These are phyloP conservation scores for Trachelipus rathkii DNA, from an alignment of 1,140 invertebrate genomes.

Conservation along the genomic window DNA sequence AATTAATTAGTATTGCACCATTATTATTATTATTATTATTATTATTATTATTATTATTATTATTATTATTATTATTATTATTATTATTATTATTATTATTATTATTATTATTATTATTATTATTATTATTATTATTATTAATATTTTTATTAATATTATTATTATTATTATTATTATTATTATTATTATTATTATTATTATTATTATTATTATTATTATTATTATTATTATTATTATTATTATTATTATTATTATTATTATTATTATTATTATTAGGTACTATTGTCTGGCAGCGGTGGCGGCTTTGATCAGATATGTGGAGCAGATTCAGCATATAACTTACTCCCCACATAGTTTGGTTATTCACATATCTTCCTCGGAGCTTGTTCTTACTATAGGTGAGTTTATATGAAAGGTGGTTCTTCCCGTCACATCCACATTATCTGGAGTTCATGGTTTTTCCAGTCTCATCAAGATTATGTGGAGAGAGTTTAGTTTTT, in stretches of 20 bases:
- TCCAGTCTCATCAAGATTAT: no score
- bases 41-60: no score
- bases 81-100: no score
- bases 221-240: no score
- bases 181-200: not conserved
- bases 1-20: no score
- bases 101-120: no score
- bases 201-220: no score
- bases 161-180: not conserved
- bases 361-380: slow-evolving; percentile 73
- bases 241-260: not conserved
- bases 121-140: no score
- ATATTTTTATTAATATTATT: no score
- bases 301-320: slow-evolving; percentile 77
- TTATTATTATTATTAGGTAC: slow-evolving; percentile 53
- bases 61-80: no score
- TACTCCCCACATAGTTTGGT: slow-evolving; percentile 73
- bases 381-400: slow-evolving; percentile 73
- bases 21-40: no score
- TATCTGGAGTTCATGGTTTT: not conserved
- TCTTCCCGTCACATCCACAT: not conserved
- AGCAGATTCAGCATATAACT: slow-evolving; percentile 69
- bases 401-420: slow-evolving; percentile 41
- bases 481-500: no score
- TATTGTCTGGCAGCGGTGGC: slow-evolving; percentile 74